A percentile compares a stretch with the other conserved stretches of the same genome.
Evolutionary conservation across 2,113 vertebrate species (phyloP).

Genomic region (Plecturocebus donacophilus): DNA sequence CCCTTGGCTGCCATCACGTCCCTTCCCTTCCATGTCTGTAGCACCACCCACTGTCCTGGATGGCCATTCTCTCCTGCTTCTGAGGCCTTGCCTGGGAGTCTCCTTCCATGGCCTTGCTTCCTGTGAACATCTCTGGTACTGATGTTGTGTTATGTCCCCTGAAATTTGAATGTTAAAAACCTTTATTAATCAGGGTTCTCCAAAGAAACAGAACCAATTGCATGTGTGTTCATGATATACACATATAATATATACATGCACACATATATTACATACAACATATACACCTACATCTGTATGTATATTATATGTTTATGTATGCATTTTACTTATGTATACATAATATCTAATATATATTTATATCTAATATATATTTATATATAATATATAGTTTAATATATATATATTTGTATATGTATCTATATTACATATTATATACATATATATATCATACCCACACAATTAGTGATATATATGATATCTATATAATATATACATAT

Average conservation of each 20-base stretch:
- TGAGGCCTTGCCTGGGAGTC: neutral
- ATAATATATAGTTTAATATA: no score
- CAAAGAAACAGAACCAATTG: neutral
- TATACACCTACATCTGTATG: no score
- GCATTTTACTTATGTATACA: neutral
- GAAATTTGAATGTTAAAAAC: neutral
- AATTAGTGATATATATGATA: no score
- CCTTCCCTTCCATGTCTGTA: no score
- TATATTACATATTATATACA: neutral
- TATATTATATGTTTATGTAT: no score
- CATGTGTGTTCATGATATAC: neutral
- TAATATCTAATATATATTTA: neutral
- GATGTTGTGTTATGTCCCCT: no score
- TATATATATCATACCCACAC: neutral
- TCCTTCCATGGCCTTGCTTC: neutral
- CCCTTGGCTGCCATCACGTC: neutral
- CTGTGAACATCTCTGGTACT: neutral
- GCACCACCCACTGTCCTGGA: rapidly evolving
- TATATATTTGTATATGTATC: no score
- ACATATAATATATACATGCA: neutral
- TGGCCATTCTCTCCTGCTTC: neutral
- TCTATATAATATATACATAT: no score
- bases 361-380: no score
- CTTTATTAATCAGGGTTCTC: neutral
- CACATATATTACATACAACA: no score